A percentile compares a stretch with the other conserved stretches of the same genome.
Evolutionary conservation across 2,797 vertebrate species (phyloP).

Genomic region (Chelon auratus): DNA sequence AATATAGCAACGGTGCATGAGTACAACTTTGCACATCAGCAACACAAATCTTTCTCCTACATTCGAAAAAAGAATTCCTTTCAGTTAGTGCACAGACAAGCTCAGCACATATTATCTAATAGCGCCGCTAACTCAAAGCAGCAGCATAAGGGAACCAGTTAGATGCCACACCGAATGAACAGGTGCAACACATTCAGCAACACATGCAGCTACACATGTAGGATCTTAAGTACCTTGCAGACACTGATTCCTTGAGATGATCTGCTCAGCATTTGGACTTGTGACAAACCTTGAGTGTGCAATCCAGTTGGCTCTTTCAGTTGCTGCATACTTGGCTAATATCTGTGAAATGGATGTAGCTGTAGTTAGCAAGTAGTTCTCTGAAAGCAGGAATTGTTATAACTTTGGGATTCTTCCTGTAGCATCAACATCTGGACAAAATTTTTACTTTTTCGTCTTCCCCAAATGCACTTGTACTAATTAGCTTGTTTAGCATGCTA

Average conservation of each 20-base stretch:
- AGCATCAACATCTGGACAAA: too few species aligned
- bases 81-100: neutral
- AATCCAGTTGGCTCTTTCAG: neutral
- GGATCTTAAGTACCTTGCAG: neutral
- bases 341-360: neutral
- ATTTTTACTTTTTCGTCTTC: neutral
- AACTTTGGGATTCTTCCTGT: too few species aligned
- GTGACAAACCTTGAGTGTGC: neutral
- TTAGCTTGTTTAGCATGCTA: neutral
- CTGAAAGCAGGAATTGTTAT: too few species aligned
- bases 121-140: neutral
- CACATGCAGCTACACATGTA: conserved; percentile 18
- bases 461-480: neutral
- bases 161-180: conserved; percentile 21
- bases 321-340: conserved; percentile 9
- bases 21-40: neutral
- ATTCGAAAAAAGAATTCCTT: neutral
- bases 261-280: neutral
- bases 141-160: conserved; percentile 39
- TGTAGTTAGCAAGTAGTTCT: too few species aligned
- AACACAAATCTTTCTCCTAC: neutral
- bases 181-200: conserved; percentile 10
- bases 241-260: neutral
- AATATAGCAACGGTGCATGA: neutral
- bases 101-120: conserved; percentile 13